phyloP scores from a whole-genome alignment of 2,888 invertebrate genomes.

The Drosophila mimetica region DNA sequence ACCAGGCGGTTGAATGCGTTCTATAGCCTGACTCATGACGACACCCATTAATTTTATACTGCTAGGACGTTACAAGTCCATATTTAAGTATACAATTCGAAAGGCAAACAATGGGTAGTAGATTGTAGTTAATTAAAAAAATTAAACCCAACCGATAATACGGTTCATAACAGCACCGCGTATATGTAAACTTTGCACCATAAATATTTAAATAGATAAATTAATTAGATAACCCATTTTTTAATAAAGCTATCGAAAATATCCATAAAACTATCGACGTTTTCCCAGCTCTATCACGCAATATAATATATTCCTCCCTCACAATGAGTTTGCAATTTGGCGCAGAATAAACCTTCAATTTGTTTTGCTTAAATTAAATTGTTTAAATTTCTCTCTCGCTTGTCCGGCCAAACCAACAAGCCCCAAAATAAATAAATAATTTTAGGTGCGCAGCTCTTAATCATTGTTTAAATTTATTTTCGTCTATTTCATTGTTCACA shows the following conservation, averaged over 20 bases:
- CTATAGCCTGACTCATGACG: conserved; percentile 49
- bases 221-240: no score
- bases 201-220: neutral
- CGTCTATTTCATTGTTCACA: conserved; percentile 20
- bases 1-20: conserved; percentile 11
- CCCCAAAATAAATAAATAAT: conserved; percentile 35
- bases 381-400: conserved; percentile 55
- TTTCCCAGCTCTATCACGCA: neutral
- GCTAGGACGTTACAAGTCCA: neutral
- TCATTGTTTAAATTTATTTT: conserved; percentile 30
- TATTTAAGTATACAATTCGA: neutral
- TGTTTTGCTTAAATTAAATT: conserved; percentile 60
- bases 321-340: conserved; percentile 40
- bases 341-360: conserved; percentile 46
- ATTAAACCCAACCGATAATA: no score
- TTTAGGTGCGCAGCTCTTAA: conserved; percentile 14
- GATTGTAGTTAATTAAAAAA: no score
- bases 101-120: neutral
- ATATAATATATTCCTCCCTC: conserved; percentile 32
- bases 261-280: neutral
- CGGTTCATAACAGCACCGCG: neutral
- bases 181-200: neutral
- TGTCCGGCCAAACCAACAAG: conserved; percentile 39
- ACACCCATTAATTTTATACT: conserved; percentile 5
- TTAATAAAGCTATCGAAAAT: neutral